phyloP scores from a whole-genome alignment of 2,888 invertebrate species.

The Trilocha varians region DNA sequence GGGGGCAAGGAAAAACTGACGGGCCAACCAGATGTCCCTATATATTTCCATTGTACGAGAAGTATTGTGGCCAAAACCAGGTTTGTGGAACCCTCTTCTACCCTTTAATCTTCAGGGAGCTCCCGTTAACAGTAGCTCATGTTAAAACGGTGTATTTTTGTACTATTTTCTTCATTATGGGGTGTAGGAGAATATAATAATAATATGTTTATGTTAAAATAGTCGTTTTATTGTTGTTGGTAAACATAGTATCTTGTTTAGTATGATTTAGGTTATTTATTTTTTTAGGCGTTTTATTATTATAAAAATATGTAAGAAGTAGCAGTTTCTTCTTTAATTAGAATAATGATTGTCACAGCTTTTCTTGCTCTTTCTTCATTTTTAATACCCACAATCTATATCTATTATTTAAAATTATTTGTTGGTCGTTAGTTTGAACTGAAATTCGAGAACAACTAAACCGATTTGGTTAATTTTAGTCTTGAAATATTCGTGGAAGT shows the following conservation, averaged over 20 bases:
- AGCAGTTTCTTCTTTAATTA: too few species aligned
- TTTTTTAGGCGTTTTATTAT: too few species aligned
- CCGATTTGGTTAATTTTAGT: too few species aligned
- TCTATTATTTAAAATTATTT: too few species aligned
- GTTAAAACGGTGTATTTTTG: background rate
- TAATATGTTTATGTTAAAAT: background rate
- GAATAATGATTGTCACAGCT: too few species aligned
- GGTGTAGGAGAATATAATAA: background rate
- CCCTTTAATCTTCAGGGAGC: slow-evolving; percentile 12
- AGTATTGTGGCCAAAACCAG: slow-evolving; percentile 27
- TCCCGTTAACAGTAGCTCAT: background rate
- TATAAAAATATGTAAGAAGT: too few species aligned
- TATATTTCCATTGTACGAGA: slow-evolving; percentile 27
- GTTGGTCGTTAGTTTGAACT: too few species aligned
- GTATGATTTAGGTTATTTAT: too few species aligned
- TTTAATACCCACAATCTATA: too few species aligned
- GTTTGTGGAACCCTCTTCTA: slow-evolving; percentile 9
- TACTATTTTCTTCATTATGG: slow-evolving; percentile 26
- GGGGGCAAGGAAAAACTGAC: slow-evolving; percentile 21
- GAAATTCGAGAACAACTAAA: too few species aligned
- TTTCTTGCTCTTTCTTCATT: too few species aligned
- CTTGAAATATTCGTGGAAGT: too few species aligned
- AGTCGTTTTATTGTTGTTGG: background rate
- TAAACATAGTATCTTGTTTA: background rate
- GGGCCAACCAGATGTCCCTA: slow-evolving; percentile 22